Evolutionary conservation across 2,113 vertebrate species (phyloP).

Genomic region (Etia nguti): DNA sequence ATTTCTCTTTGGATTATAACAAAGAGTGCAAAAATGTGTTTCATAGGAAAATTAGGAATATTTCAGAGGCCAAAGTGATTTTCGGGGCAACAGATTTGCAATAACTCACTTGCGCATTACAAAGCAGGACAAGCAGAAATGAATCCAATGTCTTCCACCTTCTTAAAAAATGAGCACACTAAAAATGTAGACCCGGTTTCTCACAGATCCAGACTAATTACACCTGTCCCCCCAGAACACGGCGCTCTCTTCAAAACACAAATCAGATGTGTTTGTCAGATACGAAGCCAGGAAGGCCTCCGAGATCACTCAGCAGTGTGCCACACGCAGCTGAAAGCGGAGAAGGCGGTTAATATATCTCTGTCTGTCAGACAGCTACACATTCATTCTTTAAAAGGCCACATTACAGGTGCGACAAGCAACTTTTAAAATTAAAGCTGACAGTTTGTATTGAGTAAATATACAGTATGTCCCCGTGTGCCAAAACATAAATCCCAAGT

Average conservation of each 20-base stretch:
- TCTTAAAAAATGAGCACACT: neutral
- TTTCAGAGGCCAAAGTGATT: neutral
- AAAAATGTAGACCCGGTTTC: conserved; percentile 9
- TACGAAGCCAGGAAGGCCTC: neutral
- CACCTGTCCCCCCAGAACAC: conserved; percentile 19
- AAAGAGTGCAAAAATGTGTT: neutral
- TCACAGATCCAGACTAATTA: conserved; percentile 35
- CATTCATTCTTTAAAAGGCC: neutral
- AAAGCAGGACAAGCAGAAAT: neutral
- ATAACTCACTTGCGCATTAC: neutral
- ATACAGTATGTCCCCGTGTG: neutral
- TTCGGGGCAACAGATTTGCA: neutral
- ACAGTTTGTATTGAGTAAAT: neutral
- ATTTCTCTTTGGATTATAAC: neutral
- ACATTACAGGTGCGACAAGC: neutral
- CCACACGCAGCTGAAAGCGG: neutral
- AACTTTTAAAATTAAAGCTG: neutral
- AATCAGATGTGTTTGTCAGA: conserved; percentile 43
- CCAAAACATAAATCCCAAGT: neutral
- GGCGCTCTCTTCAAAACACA: conserved; percentile 13
- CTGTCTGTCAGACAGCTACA: neutral
- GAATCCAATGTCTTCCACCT: neutral
- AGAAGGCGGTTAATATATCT: neutral
- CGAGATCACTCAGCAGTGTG: neutral
- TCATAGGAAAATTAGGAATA: neutral